Conservation (phyloP, 92 coral and sea anemone genomes). For the Epizoanthus fatuus region DNA sequence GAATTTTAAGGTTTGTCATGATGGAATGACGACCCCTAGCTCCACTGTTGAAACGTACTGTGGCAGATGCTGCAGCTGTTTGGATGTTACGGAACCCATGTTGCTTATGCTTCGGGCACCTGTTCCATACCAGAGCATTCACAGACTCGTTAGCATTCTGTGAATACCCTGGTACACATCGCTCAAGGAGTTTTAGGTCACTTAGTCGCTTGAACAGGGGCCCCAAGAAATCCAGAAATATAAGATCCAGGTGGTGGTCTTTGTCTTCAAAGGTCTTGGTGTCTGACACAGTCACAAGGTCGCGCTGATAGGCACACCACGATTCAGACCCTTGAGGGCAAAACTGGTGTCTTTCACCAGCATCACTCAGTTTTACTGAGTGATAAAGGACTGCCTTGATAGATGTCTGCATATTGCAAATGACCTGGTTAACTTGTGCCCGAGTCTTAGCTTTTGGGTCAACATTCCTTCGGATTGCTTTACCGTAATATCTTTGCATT, state of each 20-base stretch:
- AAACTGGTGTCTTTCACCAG: constrained; percentile 21
- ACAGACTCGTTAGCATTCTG: constrained; percentile 18
- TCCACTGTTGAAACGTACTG: no score
- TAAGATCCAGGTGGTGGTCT: constrained; percentile 25
- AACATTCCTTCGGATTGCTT: constrained; percentile 35
- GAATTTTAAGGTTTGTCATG: no score
- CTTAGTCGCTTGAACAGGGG: constrained; percentile 31
- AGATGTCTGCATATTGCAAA: constrained; percentile 14
- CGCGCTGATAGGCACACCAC: constrained; percentile 8
- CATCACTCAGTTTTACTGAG: constrained; percentile 20
- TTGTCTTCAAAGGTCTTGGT: constrained; percentile 16
- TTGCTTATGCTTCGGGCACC: no score
- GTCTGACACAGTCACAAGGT: no score
- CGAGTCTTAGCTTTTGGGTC: constrained; percentile 22
- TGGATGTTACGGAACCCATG: no score
- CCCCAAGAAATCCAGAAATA: constrained; percentile 15
- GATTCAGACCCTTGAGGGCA: constrained; percentile 31
- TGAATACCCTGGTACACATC: constrained; percentile 10
- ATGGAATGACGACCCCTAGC: no score
- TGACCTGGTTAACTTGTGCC: constrained; percentile 2
- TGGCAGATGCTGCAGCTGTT: no score
- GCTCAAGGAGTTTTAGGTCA: constrained; percentile 19
- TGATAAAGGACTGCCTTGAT: constrained; percentile 23
- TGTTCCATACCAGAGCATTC: no score
- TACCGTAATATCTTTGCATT: constrained; percentile 35